Conservation (phyloP, 2,888 invertebrate genomes). For the Griposia aprilina region DNA sequence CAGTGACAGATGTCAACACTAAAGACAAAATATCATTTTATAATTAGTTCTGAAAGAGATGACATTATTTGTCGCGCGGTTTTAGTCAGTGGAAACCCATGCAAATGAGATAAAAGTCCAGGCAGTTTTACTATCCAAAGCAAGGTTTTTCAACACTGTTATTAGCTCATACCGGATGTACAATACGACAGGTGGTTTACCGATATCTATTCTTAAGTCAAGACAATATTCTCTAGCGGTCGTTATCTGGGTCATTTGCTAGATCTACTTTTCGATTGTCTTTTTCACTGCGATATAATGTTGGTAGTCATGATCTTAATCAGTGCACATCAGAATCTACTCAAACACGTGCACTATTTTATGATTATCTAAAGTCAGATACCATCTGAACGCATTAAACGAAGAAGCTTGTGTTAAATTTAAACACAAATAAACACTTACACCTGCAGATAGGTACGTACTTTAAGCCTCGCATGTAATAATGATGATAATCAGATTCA, state of each 20-base stretch:
- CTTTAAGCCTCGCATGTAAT: conserved; percentile 16
- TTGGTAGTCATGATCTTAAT: not conserved
- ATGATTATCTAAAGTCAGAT: conserved; percentile 43
- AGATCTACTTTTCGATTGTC: conserved; percentile 32
- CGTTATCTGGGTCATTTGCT: conserved; percentile 10
- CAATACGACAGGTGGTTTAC: conserved; percentile 51
- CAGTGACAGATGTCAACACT: conserved; percentile 44
- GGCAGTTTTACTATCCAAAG: conserved; percentile 18
- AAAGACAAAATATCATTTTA: conserved; percentile 32
- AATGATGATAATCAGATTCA: conserved; percentile 52
- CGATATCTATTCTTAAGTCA: conserved; percentile 45
- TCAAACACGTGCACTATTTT: conserved; percentile 13
- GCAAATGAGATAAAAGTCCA: conserved; percentile 13
- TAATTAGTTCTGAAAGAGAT: not conserved
- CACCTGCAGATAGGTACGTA: not conserved
- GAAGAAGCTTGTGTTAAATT: conserved; percentile 46
- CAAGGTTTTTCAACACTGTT: conserved; percentile 34
- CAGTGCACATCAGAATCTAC: conserved; percentile 12
- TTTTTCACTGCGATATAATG: conserved; percentile 13
- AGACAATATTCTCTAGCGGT: conserved; percentile 20
- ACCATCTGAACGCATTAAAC: conserved; percentile 40
- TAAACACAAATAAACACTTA: conserved; percentile 54
- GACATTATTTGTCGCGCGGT: not conserved
- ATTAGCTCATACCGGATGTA: conserved; percentile 29
- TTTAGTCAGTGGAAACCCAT: conserved; percentile 20